phyloP scores from a whole-genome alignment of 35 echinoderm and acorn worm species.

The Diadema setosum region DNA sequence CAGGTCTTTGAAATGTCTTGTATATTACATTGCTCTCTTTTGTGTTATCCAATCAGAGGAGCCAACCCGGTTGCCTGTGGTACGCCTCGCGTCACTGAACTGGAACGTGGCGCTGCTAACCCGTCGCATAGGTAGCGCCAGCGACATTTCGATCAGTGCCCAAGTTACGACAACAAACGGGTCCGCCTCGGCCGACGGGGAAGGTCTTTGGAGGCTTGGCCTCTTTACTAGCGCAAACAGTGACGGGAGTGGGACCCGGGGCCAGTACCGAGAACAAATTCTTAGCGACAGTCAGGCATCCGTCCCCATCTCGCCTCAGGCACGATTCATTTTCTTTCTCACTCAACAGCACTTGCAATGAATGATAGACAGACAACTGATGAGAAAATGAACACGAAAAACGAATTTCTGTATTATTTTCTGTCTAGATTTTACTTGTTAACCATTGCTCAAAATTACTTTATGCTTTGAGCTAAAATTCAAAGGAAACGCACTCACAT shows the following conservation, averaged over 20 bases:
- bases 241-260: not conserved
- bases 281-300: not conserved
- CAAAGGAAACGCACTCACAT: no score
- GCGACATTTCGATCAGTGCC: conserved; percentile 22
- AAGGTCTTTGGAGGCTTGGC: conserved; percentile 48
- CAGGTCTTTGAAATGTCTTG: no score
- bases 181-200: not conserved
- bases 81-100: conserved; percentile 26
- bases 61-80: not conserved
- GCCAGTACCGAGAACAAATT: conserved; percentile 16
- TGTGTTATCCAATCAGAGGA: no score
- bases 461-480: no score
- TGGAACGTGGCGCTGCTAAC: conserved; percentile 13
- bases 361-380: no score
- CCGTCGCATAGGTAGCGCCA: conserved; percentile 23
- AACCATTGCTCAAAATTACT: no score
- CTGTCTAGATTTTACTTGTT: no score
- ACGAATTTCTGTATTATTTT: no score
- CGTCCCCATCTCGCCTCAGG: not conserved
- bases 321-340: no score
- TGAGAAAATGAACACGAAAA: no score
- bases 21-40: no score
- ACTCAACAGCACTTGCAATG: no score
- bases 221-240: conserved; percentile 28
- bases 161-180: conserved; percentile 15